Conservation (phyloP, 2,888 invertebrate genomes). For the Leucania comma region DNA sequence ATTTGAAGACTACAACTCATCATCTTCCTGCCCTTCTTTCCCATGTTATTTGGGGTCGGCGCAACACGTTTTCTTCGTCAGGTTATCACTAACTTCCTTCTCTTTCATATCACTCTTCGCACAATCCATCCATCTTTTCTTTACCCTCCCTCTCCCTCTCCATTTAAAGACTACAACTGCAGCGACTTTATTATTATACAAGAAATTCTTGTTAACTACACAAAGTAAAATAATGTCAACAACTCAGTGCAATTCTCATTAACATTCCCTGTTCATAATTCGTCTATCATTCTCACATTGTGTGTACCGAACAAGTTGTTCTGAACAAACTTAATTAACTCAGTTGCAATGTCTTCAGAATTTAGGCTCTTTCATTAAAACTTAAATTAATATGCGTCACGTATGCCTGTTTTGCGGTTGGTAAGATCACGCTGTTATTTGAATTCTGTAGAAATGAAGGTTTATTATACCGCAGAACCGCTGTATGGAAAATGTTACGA, state of each 20-base stretch:
- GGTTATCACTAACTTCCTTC: no score
- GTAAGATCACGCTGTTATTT: slow-evolving; percentile 47
- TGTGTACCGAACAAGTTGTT: slow-evolving; percentile 65
- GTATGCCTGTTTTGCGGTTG: slow-evolving; percentile 66
- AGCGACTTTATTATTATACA: background rate
- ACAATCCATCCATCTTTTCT: no score
- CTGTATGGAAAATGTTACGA: background rate
- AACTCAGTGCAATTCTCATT: slow-evolving; percentile 43
- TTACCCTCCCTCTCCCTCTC: no score
- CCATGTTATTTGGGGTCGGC: no score
- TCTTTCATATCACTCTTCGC: no score
- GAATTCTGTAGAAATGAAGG: slow-evolving; percentile 26
- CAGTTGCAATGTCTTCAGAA: slow-evolving; percentile 76
- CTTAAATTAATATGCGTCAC: slow-evolving; percentile 79
- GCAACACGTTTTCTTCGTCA: no score
- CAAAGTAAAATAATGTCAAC: slow-evolving; percentile 13
- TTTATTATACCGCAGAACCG: slow-evolving; percentile 7
- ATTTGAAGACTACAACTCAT: no score
- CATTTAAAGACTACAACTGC: background rate
- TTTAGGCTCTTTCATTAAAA: slow-evolving; percentile 77
- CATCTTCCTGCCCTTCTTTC: no score
- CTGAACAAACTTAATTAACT: slow-evolving; percentile 74
- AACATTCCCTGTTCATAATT: slow-evolving; percentile 57
- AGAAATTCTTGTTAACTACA: slow-evolving; percentile 8
- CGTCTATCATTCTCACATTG: slow-evolving; percentile 66